Conservation (phyloP, 2,113 vertebrate species). For the Charadrius vociferus region DNA sequence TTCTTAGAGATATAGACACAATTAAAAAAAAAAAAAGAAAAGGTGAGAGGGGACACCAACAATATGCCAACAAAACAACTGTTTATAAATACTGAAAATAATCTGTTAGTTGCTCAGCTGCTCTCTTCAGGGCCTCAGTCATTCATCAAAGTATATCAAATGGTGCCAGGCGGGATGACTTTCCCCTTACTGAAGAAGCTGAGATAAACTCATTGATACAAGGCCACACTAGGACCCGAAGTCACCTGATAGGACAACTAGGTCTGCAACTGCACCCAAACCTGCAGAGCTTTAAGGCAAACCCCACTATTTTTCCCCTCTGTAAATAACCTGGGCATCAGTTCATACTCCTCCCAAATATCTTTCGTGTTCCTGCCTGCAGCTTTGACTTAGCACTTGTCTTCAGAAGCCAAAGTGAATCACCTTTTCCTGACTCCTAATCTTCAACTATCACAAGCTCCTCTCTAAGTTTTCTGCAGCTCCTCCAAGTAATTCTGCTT, state of each 20-base stretch:
- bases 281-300: neutral
- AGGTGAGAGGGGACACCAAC: neutral
- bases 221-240: neutral
- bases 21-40: neutral
- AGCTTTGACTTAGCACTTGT: neutral
- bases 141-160: neutral
- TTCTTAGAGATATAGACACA: neutral
- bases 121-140: neutral
- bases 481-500: neutral
- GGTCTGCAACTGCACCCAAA: neutral
- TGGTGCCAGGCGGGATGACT: neutral
- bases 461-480: neutral
- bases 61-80: neutral
- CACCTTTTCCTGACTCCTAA: neutral
- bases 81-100: neutral
- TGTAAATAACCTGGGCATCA: neutral
- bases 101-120: neutral
- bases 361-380: neutral
- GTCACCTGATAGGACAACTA: neutral
- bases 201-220: neutral
- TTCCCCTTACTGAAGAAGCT: neutral
- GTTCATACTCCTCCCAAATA: neutral
- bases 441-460: neutral
- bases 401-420: neutral
- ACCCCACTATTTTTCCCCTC: neutral